phyloP scores from a whole-genome alignment of 2,113 vertebrate species.

The Diphyllodes magnificus region DNA sequence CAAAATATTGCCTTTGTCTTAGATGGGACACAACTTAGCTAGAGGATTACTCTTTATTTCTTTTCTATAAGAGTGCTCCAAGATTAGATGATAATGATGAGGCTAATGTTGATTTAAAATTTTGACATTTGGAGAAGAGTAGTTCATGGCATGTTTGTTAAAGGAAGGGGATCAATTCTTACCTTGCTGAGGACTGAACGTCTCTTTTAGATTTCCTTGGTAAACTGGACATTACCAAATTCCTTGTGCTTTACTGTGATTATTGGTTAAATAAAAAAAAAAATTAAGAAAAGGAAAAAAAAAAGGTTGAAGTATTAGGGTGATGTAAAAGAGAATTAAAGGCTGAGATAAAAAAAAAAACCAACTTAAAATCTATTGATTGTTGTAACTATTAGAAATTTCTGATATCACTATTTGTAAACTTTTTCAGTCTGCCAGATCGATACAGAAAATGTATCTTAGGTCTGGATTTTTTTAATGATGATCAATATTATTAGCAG shows the following conservation, averaged over 20 bases:
- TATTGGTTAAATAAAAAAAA: background rate
- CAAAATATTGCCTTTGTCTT: background rate
- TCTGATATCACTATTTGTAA: background rate
- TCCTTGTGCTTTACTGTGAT: background rate
- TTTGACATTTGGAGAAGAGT: background rate
- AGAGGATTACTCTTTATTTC: background rate
- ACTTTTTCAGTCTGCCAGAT: background rate
- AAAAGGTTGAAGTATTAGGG: fast-evolving
- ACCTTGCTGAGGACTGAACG: background rate
- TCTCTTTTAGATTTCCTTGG: background rate
- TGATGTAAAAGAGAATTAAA: background rate
- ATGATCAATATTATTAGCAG: background rate
- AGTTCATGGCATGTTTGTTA: fast-evolving
- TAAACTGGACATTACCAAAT: fast-evolving
- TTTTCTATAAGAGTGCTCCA: background rate
- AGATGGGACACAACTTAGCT: background rate
- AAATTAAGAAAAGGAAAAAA: background rate
- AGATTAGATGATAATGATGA: background rate
- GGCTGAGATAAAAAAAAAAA: background rate
- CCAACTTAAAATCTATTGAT: background rate
- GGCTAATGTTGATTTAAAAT: background rate
- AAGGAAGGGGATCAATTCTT: background rate
- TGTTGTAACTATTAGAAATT: background rate
- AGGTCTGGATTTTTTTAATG: background rate
- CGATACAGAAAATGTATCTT: background rate